Base-by-base conservation (phyloP, 2,797 vertebrate genomes). In the Melopsittacus undulatus region DNA sequence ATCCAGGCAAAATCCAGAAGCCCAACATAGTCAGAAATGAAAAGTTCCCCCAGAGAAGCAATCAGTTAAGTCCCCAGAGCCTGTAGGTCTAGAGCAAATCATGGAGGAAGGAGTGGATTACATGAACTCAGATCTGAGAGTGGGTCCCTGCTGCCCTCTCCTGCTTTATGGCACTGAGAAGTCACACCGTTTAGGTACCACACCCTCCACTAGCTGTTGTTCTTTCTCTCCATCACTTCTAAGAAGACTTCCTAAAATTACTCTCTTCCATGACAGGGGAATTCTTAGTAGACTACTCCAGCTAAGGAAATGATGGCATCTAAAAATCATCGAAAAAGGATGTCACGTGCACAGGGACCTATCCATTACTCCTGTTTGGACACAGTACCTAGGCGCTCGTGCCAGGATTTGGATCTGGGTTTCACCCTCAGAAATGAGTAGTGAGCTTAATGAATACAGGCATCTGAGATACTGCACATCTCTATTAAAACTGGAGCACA, bases 401-500 rank as follows among this genome's bases (percentile, higher is more conserved):
- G 67, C 45, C 70, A 82, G 67, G 29, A 67, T 76, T 82, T 82
- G 83, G 29, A 23, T 91, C 36, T 2, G 9, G 52, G 38, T 88
- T 91, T 83, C 68, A 68, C 40, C 63, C 76, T 70, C 34, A 92
- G 43, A 81, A 51, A 18, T 24, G 54, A 86, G 61, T 11, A 36
- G 43, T 66, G 36, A 94, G 17, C 24, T 54, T 92, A 80, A 79
- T 74, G 36, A 83, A 82, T 86, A 36, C 51, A 82, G 20, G 11
- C 30, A 70, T 92, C 69, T 87, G 67, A 84, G 80, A 89, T 84
- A 36, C 32, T 72, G 61, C 21, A 63, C 42, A 48, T 85, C 72
- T 75, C 80, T 91, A 54, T 86, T 89, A 94, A 70, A 92, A 84
- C 43, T n/a, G 80, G 49, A 91, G 48, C 70, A 89, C 56, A 86